phyloP scores from a whole-genome alignment of 2,888 invertebrate species.

The Pristionchus fissidentatus region DNA sequence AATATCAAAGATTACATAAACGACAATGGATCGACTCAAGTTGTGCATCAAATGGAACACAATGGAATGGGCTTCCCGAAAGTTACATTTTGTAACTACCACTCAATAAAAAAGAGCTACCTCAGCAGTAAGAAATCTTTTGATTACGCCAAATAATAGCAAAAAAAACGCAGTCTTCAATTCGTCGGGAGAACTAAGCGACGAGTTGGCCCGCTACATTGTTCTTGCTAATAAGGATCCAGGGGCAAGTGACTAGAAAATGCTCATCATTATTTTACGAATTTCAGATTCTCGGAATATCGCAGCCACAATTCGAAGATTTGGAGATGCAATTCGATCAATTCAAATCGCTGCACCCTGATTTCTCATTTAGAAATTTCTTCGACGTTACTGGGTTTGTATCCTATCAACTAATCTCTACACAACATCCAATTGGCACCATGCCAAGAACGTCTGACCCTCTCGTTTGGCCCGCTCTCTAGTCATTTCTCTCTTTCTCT shows the following conservation, averaged over 20 bases:
- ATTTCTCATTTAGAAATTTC: not conserved
- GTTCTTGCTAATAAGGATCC: not conserved
- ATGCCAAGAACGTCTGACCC: too few species aligned
- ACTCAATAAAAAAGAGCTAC: not conserved
- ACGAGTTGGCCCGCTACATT: not conserved
- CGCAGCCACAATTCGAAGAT: not conserved
- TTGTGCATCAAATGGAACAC: not conserved
- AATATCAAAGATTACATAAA: not conserved
- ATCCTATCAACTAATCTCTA: too few species aligned
- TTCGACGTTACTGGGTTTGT: not conserved
- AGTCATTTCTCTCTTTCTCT: too few species aligned
- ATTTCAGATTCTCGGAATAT: not conserved
- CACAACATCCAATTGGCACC: too few species aligned
- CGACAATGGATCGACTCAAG: conserved; percentile 6
- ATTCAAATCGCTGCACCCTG: not conserved
- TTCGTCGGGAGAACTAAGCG: not conserved
- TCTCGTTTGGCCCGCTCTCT: too few species aligned
- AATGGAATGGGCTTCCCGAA: not conserved
- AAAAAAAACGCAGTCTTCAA: not conserved
- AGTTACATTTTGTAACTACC: not conserved
- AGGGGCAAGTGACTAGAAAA: not conserved
- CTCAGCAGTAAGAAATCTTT: not conserved
- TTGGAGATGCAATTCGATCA: not conserved
- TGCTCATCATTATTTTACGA: not conserved
- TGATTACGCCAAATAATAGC: not conserved